Evolutionary conservation across 2,888 invertebrate species (phyloP).

Genomic region (Chymomyza amoena): DNA sequence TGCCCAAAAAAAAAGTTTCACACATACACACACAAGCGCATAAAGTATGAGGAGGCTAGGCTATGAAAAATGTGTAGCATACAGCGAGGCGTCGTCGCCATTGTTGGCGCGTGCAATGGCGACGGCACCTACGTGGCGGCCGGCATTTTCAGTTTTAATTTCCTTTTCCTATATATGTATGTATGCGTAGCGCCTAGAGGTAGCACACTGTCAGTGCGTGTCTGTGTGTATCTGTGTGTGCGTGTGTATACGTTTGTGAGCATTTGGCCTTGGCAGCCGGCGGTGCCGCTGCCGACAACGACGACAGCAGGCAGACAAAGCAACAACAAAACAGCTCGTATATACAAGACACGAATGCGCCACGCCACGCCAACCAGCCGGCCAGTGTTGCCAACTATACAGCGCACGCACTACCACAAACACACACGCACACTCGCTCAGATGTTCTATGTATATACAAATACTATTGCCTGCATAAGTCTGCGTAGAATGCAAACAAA

Average conservation of each 20-base stretch:
- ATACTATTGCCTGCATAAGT: too few species aligned
- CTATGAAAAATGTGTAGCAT: slow-evolving; percentile 50
- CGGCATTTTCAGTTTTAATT: slow-evolving; percentile 74
- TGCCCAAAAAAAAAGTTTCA: slow-evolving; percentile 28
- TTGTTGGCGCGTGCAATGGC: slow-evolving; percentile 27
- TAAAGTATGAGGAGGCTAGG: background rate
- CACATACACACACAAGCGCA: background rate
- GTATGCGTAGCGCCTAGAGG: background rate
- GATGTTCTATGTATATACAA: background rate
- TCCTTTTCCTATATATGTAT: slow-evolving; percentile 70
- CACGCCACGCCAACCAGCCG: slow-evolving; percentile 34
- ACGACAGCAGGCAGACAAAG: background rate
- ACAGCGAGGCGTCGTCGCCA: slow-evolving; percentile 53
- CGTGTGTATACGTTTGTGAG: slow-evolving; percentile 45
- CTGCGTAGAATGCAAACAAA: too few species aligned
- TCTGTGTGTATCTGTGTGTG: slow-evolving; percentile 6
- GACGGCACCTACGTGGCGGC: slow-evolving; percentile 15
- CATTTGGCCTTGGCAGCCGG: slow-evolving; percentile 72
- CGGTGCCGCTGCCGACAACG: slow-evolving; percentile 18
- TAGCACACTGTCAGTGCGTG: background rate
- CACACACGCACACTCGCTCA: slow-evolving; percentile 19
- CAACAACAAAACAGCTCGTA: background rate
- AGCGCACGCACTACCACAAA: slow-evolving; percentile 58
- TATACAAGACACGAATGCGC: background rate
- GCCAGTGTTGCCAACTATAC: slow-evolving; percentile 40